Evolutionary conservation across 2,888 invertebrate genomes (phyloP).

Genomic region (Trypoxylon attenuatum): DNA sequence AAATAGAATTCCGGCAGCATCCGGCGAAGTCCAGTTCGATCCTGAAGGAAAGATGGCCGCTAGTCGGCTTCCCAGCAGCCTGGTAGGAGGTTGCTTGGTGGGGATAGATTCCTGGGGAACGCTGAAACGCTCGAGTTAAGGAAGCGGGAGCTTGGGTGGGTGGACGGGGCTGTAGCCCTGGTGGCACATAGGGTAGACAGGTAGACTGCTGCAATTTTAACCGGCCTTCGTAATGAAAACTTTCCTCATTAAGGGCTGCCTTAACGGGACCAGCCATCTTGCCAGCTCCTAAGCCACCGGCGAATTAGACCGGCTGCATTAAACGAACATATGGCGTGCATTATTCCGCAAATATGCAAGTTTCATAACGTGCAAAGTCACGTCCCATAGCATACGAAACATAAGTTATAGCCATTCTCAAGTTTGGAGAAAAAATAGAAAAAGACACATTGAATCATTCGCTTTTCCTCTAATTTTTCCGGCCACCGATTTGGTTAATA

Average conservation of each 20-base stretch:
- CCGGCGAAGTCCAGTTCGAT: conserved; percentile 2
- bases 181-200: conserved; percentile 30
- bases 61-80: conserved; percentile 16
- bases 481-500: too few relatives aligned
- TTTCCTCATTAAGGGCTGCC: conserved; percentile 54
- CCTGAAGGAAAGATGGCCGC: conserved; percentile 45
- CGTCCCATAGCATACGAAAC: too few relatives aligned
- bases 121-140: conserved; percentile 4
- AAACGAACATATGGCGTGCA: background rate
- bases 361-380: too few relatives aligned
- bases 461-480: background rate
- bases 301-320: conserved; percentile 8
- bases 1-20: conserved; percentile 46
- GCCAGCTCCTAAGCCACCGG: conserved; percentile 10
- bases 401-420: too few relatives aligned
- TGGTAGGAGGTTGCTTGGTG: conserved; percentile 6
- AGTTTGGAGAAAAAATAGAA: too few relatives aligned
- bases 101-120: conserved; percentile 12
- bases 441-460: too few relatives aligned
- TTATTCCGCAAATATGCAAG: background rate
- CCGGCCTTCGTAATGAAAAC: conserved; percentile 59
- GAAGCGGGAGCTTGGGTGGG: conserved; percentile 7
- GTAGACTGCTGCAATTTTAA: conserved; percentile 51
- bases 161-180: too few relatives aligned
- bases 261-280: conserved; percentile 44